Evolutionary conservation across 1,140 invertebrate species (phyloP), one percentile per base, ranked within the genome.

Genomic region (Agraylea sexmaculata): DNA sequence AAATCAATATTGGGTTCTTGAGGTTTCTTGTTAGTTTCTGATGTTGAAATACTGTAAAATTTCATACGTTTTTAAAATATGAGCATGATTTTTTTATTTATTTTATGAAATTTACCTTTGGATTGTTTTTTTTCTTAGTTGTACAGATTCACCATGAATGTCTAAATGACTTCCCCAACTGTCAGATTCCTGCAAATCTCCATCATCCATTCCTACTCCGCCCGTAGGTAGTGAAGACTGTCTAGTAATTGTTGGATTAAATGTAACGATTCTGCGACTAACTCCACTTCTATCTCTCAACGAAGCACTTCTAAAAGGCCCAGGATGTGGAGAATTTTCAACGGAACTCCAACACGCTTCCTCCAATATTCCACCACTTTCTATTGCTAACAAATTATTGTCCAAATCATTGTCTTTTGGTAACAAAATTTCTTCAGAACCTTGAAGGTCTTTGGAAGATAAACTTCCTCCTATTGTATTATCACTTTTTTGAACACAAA

Each of bases 1-100:
- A 97, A 87, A 60, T 98, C 92, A 43, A 98, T 88, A 53, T 87
- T 94, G 0, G 91, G 92, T 55, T 96, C 91, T 43, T 83, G 76
- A 3, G 76, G 67, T 53, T 83, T 83, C 28, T 68, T 64, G 41
- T 58, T 45, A 20, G 62, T 60, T 53, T 62, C 58, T 0, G 53
- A 49, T 52, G 22, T 55, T 52, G 38, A 59, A 55, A 33, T 52
- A 42, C 54, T 68, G 57, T 43, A 45, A 40, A 28, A 34, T 10
- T 32, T 8, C 15, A 20, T 3, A 4, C 5, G 17, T 43, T 15
- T 20, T 20, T 13, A 22, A 40, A 12, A 20, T 31, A 21, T 28
- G 8, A 35, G 4, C 11, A 11, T 37, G 12, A n/a, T 36, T 16
- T 15, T 32, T 40, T 10, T 8, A 31, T 17, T n/a, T n/a, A 28